Evolutionary conservation across 2,797 vertebrate genomes (phyloP), one percentile per base, ranked within the genome.

Genomic region (Amblyraja radiata): DNA sequence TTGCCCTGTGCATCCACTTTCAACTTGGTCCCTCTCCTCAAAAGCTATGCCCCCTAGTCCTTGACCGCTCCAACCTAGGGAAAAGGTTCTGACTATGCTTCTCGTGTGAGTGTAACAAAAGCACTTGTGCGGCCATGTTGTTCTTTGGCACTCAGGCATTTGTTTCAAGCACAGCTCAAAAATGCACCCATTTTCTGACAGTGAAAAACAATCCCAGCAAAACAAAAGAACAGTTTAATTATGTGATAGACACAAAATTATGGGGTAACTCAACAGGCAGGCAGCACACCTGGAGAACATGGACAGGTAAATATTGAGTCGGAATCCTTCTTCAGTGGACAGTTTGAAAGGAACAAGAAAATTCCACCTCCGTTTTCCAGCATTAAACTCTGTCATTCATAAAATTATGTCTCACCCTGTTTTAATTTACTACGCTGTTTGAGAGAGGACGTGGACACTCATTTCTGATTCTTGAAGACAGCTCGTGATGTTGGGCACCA

Each of bases 371-470:
- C 74, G 16, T 92, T 54, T 92, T 36, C 71, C 11, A 54, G 46
- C 71, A 28, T 92, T 92, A 92, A 46, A 28, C 68, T 21, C 21
- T 54, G 71, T 39, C 39, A 74, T 92, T 92, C 74, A 74, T 91
- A 46, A 91, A 76, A 76, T 74, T 39, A 74, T 74, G 39, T 92
- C 54, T 68, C 25, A 0, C 5, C 90, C 36, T 39, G 71, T 16
- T 92, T 92, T 92, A 92, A 92, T 92, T 76, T 92, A 54, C 28
- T 76, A 39, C 14, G 71, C 18, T 76, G 90, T 74, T 71, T 13
- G 46, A 92, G 36, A 76, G 5, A 6, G 54, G 76, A 36, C 46
- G 14, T 76, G 71, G 76, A 74, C 90, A 74, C 88, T 73, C 90
- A 73, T 68, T 46, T 9, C 36, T 73, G 36, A 54, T 92, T 92